phyloP scores from a whole-genome alignment of 2,797 vertebrate genomes.

The Pempheris klunzingeri region DNA sequence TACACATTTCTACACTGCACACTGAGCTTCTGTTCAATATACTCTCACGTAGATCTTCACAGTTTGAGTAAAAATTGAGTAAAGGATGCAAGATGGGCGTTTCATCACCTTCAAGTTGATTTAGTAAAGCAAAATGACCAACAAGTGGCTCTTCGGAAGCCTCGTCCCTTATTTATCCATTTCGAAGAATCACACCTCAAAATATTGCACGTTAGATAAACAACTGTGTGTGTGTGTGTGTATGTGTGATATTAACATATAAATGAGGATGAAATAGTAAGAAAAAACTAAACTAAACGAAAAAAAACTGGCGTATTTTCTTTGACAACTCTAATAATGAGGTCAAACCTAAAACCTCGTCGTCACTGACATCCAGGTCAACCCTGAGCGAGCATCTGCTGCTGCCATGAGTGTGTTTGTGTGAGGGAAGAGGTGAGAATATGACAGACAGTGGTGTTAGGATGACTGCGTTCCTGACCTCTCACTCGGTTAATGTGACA shows the following conservation, averaged over 20 bases:
- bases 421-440: constrained; percentile 35
- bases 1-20: neutral
- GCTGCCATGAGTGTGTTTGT: constrained; percentile 21
- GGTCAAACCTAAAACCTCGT: constrained; percentile 2
- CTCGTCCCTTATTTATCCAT: neutral
- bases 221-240: no score
- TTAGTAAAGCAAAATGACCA: neutral
- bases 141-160: neutral
- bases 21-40: neutral
- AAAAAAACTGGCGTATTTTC: no score
- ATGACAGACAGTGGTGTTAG: constrained; percentile 27
- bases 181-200: neutral
- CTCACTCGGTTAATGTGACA: constrained; percentile 32
- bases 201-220: no score
- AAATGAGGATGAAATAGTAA: neutral
- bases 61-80: neutral
- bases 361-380: constrained; percentile 22
- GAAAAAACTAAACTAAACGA: neutral
- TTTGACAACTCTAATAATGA: neutral
- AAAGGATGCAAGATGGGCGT: no score
- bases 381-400: constrained; percentile 18
- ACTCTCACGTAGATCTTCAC: neutral
- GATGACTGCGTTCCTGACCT: constrained; percentile 26
- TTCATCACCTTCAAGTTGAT: neutral
- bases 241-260: neutral